Evolutionary conservation across 2,888 invertebrate genomes (phyloP).

Genomic region (Frankliniella intonsa): DNA sequence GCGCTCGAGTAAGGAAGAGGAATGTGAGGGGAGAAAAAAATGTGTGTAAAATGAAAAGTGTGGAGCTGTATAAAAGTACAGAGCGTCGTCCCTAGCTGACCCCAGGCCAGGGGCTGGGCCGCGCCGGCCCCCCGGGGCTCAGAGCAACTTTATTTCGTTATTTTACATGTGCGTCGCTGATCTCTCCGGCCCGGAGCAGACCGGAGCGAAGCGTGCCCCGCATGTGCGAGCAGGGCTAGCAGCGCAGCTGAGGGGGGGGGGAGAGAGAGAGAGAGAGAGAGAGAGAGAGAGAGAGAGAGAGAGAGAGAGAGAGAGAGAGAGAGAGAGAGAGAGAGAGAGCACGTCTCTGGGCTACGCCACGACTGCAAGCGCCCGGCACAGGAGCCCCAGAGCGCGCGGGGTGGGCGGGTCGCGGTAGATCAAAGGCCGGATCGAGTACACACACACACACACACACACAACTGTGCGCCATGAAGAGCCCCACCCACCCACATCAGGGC

Average conservation of each 20-base stretch:
- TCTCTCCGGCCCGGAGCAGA: too few species aligned
- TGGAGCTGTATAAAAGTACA: too few species aligned
- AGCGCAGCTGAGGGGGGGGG: not conserved
- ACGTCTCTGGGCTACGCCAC: too few species aligned
- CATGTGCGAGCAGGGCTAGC: too few species aligned
- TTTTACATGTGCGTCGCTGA: not conserved
- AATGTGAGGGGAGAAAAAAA: too few species aligned
- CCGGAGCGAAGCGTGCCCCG: too few species aligned
- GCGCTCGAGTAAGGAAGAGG: too few species aligned
- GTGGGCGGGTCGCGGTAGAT: not conserved
- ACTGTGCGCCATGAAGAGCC: not conserved
- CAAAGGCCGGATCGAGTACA: not conserved
- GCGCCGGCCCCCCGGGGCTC: not conserved
- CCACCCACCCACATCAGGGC: not conserved
- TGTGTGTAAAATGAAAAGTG: too few species aligned
- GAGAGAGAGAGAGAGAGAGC: not conserved
- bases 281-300: constrained; percentile 1
- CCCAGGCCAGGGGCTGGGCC: not conserved
- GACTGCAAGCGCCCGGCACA: too few species aligned
- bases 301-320: not conserved
- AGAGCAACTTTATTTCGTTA: not conserved
- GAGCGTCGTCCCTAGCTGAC: too few species aligned
- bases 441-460: not conserved
- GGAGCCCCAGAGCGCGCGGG: too few species aligned
- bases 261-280: not conserved